A percentile compares a stretch with the other conserved stretches of the same genome.
Conservation (phyloP, 2,888 invertebrate species). For the Acleris cristana region DNA sequence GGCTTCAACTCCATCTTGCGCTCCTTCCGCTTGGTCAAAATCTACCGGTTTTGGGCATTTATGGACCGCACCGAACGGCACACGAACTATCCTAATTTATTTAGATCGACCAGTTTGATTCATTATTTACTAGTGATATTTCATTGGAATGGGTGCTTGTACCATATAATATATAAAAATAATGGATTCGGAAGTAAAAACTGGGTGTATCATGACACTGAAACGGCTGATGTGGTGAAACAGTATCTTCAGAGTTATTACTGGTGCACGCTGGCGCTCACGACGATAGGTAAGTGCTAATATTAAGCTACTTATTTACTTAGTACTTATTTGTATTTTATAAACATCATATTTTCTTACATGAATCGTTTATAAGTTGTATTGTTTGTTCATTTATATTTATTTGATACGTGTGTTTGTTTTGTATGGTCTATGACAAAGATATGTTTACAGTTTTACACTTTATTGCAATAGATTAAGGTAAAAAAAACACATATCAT, state of each 20-base stretch:
- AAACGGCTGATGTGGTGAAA: conserved; percentile 94
- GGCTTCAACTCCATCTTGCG: conserved; percentile 98
- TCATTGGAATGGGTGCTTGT: conserved; percentile 99
- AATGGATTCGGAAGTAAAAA: conserved; percentile 96
- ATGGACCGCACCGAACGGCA: conserved; percentile 99
- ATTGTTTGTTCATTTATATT: too few relatives aligned
- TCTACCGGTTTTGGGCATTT: conserved; percentile 99
- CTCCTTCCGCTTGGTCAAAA: conserved; percentile 97
- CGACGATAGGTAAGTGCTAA: conserved; percentile 91
- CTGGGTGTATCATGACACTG: conserved; percentile 95
- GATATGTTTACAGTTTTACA: too few relatives aligned
- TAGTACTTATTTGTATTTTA: conserved; percentile 8
- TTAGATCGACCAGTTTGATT: conserved; percentile 95
- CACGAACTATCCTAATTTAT: conserved; percentile 99
- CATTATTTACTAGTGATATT: conserved; percentile 99
- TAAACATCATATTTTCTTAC: background rate
- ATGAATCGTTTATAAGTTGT: too few relatives aligned
- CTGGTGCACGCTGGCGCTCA: conserved; percentile 98
- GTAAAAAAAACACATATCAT: too few relatives aligned
- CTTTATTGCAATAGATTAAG: too few relatives aligned
- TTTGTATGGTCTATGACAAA: too few relatives aligned
- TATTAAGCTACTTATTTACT: conserved; percentile 18
- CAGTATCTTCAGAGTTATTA: conserved; percentile 99
- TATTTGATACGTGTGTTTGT: too few relatives aligned
- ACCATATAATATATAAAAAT: conserved; percentile 98